phyloP scores from a whole-genome alignment of 2,888 invertebrate genomes.

The Ornithoptera priamus region DNA sequence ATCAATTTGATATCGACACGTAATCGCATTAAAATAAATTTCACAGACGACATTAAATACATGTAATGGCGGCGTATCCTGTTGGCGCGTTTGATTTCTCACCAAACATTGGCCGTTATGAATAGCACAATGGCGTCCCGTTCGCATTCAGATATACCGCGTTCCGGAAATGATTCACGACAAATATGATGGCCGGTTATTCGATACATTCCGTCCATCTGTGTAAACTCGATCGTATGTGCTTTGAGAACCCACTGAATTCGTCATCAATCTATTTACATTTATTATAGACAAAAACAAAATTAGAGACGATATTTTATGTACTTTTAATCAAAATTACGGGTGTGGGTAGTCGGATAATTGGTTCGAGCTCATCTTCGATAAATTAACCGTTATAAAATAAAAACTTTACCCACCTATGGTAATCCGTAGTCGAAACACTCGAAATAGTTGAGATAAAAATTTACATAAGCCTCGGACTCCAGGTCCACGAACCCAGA shows the following conservation, averaged over 20 bases:
- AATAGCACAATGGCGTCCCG: slow-evolving; percentile 41
- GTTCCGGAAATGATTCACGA: slow-evolving; percentile 56
- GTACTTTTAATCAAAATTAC: background rate
- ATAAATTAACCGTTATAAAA: no score
- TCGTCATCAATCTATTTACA: background rate
- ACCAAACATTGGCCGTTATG: slow-evolving; percentile 48
- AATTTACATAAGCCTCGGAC: no score
- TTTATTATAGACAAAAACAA: background rate
- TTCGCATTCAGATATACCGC: slow-evolving; percentile 40
- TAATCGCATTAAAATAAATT: background rate
- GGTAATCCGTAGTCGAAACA: no score
- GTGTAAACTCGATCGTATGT: slow-evolving; percentile 3
- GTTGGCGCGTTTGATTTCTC: slow-evolving; percentile 47
- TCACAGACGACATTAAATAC: slow-evolving; percentile 14
- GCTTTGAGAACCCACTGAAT: background rate
- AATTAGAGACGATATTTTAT: background rate
- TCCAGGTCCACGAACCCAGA: no score
- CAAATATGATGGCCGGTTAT: slow-evolving; percentile 48
- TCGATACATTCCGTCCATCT: slow-evolving; percentile 1
- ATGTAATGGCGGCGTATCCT: slow-evolving; percentile 16
- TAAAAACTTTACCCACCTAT: no score
- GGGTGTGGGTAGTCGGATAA: no score
- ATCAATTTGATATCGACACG: background rate
- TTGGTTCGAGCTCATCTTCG: no score
- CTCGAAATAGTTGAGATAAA: no score